Base-by-base conservation (phyloP, 2,797 vertebrate species). In the Lepilemur septentrionalis region DNA sequence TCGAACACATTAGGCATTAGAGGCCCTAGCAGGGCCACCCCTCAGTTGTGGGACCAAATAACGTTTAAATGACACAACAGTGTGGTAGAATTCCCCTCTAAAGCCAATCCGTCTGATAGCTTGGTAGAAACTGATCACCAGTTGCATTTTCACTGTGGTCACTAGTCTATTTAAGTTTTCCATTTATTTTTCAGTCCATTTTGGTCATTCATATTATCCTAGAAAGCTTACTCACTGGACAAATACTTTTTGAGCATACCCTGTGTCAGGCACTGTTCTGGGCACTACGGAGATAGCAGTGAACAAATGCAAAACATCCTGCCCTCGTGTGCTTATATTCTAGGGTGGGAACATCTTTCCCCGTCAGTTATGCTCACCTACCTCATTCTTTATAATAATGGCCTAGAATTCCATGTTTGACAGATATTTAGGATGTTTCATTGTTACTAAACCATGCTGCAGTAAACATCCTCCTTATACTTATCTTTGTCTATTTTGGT, bases 281-380 rank as follows among this genome's bases (percentile, higher is more conserved):
- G 30, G 23, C 83, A n/a, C n/a, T 5, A 18, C 32, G 48, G 50
- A 22, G 9, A 20, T 1, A 18, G 50, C 52, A 52, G 50, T 4
- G 43, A 88, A 11, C 22, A 41, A 18, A 72, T 7, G 14, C 38
- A 12, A 50, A 12, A 14, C 3, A 25, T n/a, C 52, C 41, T 46
- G 28, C 18, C 1, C 11, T 4, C 9, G 0, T 6, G 69, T 28
- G 25, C 38, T 70, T 5, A 2, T 7, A 18, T 4, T 80, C 32
- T 23, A 9, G 4, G 4, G 12, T 13, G 17, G 57, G 22, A 28
- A 7, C 15, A 5, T 8, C 28, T 9, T 18, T 25, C 35, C 46
- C 76, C 5, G 3, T 2, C 46, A 0, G 18, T 43, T 23, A 17
- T 0, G 0, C 6, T 1, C 23, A 10, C 6, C 4, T 30, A 10